phyloP scores from a whole-genome alignment of 2,888 invertebrate genomes.

The Coleophora flavipennella region DNA sequence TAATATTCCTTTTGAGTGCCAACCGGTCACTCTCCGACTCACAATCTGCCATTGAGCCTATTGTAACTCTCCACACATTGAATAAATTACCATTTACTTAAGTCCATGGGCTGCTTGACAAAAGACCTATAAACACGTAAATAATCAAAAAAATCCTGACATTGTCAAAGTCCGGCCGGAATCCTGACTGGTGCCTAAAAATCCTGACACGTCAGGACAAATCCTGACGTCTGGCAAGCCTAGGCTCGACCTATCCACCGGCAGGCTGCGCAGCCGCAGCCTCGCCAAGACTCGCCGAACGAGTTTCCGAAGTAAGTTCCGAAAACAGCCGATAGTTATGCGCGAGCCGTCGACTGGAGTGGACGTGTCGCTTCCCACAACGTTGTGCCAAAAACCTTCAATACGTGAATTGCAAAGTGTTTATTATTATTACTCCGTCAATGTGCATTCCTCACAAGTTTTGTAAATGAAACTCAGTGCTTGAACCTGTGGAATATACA shows the following conservation, averaged over 20 bases:
- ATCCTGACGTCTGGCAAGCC: no score
- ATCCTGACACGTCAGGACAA: no score
- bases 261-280: conserved; percentile 37
- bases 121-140: no score
- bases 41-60: no score
- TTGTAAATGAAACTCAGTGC: conserved; percentile 31
- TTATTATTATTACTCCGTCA: conserved; percentile 34
- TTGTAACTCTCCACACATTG: no score
- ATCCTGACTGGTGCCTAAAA: no score
- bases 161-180: no score
- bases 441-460: conserved; percentile 27
- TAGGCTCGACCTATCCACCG: conserved; percentile 61
- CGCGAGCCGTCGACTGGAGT: conserved; percentile 37
- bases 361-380: conserved; percentile 29
- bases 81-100: no score
- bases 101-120: no score
- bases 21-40: no score
- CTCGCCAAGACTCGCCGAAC: conserved; percentile 36
- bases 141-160: no score
- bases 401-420: conserved; percentile 51
- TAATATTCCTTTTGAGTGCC: no score
- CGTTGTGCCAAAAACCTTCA: conserved; percentile 30
- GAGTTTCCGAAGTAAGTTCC: conserved; percentile 39
- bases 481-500: conserved; percentile 40
- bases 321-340: conserved; percentile 38